Evolutionary conservation across 2,888 invertebrate genomes (phyloP).

Genomic region (Pandemis cinnamomeana): DNA sequence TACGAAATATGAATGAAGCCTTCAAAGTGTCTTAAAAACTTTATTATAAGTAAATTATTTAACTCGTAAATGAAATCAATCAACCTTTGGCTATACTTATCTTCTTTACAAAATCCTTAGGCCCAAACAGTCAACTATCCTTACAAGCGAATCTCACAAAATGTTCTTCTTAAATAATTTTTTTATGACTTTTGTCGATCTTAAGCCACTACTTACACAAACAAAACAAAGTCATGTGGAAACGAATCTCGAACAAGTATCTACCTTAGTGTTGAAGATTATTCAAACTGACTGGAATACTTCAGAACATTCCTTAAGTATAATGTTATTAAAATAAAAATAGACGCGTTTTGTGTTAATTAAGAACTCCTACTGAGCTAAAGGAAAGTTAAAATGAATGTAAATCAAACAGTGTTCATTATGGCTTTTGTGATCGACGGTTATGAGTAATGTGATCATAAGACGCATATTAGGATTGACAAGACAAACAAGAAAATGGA

Average conservation of each 20-base stretch:
- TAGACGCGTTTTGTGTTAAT: slow-evolving; percentile 21
- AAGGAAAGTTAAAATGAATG: background rate
- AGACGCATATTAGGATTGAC: too few species aligned
- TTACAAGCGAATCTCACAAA: background rate
- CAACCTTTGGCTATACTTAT: too few species aligned
- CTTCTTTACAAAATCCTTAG: too few species aligned
- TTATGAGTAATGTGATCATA: too few species aligned
- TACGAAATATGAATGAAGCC: background rate
- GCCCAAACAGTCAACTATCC: too few species aligned
- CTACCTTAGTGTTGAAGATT: slow-evolving; percentile 14
- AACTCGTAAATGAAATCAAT: background rate
- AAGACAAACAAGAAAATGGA: too few species aligned
- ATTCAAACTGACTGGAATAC: slow-evolving; percentile 17
- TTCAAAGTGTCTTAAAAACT: background rate
- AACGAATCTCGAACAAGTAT: slow-evolving; percentile 34
- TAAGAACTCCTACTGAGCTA: slow-evolving; percentile 18
- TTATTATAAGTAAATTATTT: background rate
- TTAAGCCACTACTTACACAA: too few species aligned
- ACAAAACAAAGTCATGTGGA: background rate
- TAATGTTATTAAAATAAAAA: slow-evolving; percentile 2
- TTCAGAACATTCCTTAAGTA: slow-evolving; percentile 50
- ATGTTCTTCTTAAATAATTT: too few species aligned
- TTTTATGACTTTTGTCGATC: too few species aligned
- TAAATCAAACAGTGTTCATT: too few species aligned
- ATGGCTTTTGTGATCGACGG: too few species aligned